phyloP scores from a whole-genome alignment of 2,113 vertebrate species.

The Otocyon megalotis region DNA sequence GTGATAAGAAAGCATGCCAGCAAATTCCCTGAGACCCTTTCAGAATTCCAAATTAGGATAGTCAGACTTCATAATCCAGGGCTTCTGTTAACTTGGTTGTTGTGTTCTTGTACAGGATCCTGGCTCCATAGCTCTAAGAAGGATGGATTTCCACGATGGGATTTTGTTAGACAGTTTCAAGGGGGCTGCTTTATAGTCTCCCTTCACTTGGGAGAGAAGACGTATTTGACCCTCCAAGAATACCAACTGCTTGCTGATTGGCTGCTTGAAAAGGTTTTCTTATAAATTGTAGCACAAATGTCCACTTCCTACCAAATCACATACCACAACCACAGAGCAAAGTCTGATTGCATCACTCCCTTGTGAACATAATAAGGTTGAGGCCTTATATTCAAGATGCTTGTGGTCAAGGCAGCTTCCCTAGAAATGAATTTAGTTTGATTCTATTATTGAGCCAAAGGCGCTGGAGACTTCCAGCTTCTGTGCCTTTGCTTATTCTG shows the following conservation, averaged over 20 bases:
- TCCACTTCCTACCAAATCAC: background rate
- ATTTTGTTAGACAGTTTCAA: background rate
- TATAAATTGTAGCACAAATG: background rate
- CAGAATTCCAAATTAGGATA: background rate
- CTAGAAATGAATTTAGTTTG: background rate
- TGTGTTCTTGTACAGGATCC: background rate
- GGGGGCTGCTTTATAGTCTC: background rate
- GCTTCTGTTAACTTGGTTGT: background rate
- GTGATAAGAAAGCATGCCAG: background rate
- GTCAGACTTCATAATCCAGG: background rate
- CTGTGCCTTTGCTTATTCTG: background rate
- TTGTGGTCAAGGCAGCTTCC: background rate
- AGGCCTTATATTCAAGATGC: background rate
- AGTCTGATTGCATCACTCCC: background rate
- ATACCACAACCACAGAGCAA: background rate
- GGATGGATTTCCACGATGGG: background rate
- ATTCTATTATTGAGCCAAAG: background rate
- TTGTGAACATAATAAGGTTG: background rate
- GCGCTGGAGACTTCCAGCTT: background rate
- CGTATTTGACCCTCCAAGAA: background rate
- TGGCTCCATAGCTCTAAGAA: background rate
- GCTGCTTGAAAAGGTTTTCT: constrained; percentile 4
- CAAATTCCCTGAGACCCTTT: background rate
- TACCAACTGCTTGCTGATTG: background rate
- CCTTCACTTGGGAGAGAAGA: background rate